Evolutionary conservation across 2,888 invertebrate species (phyloP).

Genomic region (Frankliniella fusca): DNA sequence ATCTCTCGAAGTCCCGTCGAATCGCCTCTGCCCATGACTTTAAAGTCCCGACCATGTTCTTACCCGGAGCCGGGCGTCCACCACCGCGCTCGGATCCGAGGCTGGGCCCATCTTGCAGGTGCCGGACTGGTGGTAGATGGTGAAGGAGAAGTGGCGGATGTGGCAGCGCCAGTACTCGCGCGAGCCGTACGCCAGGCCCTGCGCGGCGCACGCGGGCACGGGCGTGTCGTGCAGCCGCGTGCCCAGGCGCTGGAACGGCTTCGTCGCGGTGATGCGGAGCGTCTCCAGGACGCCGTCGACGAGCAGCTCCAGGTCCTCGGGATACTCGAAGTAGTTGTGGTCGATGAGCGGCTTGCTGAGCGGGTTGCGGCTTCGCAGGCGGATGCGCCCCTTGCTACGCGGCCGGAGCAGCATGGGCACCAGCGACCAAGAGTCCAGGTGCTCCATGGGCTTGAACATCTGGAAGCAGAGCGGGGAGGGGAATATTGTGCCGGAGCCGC

Average conservation of each 20-base stretch:
- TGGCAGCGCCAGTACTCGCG: slow-evolving; percentile 71
- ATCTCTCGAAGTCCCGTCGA: no score
- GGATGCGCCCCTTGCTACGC: slow-evolving; percentile 60
- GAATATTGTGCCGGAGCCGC: no score
- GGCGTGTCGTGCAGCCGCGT: slow-evolving; percentile 52
- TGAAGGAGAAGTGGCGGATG: slow-evolving; percentile 56
- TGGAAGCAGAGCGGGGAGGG: slow-evolving; percentile 28
- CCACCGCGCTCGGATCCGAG: slow-evolving; percentile 59
- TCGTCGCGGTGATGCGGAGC: slow-evolving; percentile 55
- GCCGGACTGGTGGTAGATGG: slow-evolving; percentile 62
- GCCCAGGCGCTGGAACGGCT: slow-evolving; percentile 57
- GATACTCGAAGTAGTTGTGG: slow-evolving; percentile 63
- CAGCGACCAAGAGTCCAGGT: slow-evolving; percentile 49
- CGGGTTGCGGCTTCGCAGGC: slow-evolving; percentile 59
- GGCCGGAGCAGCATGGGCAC: slow-evolving; percentile 62
- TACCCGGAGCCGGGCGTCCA: slow-evolving; percentile 51
- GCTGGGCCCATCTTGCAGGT: slow-evolving; percentile 69
- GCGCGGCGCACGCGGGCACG: slow-evolving; percentile 53
- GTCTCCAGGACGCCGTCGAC: slow-evolving; percentile 56
- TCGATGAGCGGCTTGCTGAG: slow-evolving; percentile 60
- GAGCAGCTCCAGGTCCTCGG: slow-evolving; percentile 59
- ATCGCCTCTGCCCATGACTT: no score
- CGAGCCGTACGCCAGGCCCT: slow-evolving; percentile 49
- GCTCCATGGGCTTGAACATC: slow-evolving; percentile 47
- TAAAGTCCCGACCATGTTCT: no score